Percentiles rank a stretch among this genome's conserved stretches.
Evolutionary conservation across 2,113 vertebrate species (phyloP).

Genomic region (Callopanchax toddi): DNA sequence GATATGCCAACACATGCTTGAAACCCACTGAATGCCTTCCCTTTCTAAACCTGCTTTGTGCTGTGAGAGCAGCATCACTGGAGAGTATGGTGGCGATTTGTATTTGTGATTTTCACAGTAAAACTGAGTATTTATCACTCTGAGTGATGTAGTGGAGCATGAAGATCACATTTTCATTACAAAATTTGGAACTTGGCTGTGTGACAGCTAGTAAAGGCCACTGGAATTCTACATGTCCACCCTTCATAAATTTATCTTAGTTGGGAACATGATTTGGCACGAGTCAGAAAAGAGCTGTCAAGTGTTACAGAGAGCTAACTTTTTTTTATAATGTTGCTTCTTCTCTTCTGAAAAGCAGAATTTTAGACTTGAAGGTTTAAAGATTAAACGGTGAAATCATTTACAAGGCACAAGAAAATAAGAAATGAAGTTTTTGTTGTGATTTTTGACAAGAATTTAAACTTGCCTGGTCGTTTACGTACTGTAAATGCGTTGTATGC

Average conservation of each 20-base stretch:
- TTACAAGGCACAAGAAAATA: too few species aligned
- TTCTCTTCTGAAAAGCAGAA: conserved; percentile 13
- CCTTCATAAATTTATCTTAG: conserved; percentile 53
- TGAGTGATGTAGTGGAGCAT: conserved; percentile 16
- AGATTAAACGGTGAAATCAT: too few species aligned
- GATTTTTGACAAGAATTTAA: too few species aligned
- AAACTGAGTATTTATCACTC: conserved; percentile 39
- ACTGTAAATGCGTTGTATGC: too few species aligned
- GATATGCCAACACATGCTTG: conserved; percentile 71
- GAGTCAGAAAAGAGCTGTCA: conserved; percentile 34
- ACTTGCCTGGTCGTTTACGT: too few species aligned
- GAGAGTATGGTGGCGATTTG: conserved; percentile 30
- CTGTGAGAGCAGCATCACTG: conserved; percentile 28
- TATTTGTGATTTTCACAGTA: conserved; percentile 17
- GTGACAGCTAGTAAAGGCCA: conserved; percentile 47
- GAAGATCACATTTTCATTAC: conserved; percentile 29
- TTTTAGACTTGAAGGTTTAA: background rate
- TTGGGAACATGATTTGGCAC: conserved; percentile 47
- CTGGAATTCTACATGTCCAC: conserved; percentile 61
- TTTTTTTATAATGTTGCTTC: conserved; percentile 9
- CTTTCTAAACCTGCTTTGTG: conserved; percentile 40
- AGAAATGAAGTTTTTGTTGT: too few species aligned
- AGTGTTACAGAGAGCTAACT: conserved; percentile 26
- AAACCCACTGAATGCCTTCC: conserved; percentile 63
- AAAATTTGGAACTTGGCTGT: conserved; percentile 37